Evolutionary conservation across 2,113 vertebrate genomes (phyloP).

Genomic region (Pluvialis apricaria): DNA sequence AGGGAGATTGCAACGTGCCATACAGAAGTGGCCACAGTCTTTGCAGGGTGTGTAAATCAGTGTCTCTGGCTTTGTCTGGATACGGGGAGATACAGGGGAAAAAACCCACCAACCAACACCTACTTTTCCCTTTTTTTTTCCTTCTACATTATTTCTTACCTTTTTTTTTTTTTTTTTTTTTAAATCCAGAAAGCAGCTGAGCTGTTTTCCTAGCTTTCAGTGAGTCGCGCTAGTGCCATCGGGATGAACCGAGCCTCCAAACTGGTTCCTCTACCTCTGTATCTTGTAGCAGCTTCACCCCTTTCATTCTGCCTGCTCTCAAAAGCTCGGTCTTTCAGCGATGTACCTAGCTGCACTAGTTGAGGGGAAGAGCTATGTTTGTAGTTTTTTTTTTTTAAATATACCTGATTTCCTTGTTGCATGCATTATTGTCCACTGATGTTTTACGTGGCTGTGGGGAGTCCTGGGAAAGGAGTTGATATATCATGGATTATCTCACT

Average conservation of each 20-base stretch:
- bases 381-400: neutral
- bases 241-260: neutral
- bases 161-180: neutral
- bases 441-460: neutral
- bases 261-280: neutral
- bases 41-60: neutral
- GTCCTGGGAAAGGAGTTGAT: neutral
- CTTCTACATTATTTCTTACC: neutral
- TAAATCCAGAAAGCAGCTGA: neutral
- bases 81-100: neutral
- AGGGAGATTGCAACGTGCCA: neutral
- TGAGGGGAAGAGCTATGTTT: neutral
- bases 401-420: neutral
- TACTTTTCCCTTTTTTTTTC: neutral
- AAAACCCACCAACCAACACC: neutral
- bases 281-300: neutral
- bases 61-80: neutral
- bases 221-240: neutral
- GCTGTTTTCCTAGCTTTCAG: neutral
- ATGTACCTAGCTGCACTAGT: neutral
- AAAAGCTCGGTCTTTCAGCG: neutral
- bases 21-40: neutral
- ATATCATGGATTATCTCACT: neutral
- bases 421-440: neutral
- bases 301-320: neutral